A percentile compares a stretch with the other conserved stretches of the same genome.
phyloP scores from a whole-genome alignment of 2,888 invertebrate genomes.

The Cerastis rubricosa region DNA sequence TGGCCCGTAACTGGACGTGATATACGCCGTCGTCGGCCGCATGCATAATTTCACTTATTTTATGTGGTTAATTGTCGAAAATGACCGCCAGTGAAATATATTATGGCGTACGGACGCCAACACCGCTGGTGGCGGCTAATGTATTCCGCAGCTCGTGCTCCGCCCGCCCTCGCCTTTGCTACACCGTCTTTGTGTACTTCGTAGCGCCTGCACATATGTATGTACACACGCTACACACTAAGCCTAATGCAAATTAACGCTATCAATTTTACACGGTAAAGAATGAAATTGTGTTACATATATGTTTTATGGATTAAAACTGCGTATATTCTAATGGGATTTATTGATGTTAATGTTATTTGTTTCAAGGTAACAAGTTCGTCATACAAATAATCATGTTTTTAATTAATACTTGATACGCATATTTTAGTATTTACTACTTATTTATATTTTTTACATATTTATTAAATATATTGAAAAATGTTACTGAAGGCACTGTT shows the following conservation, averaged over 20 bases:
- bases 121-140: constrained; percentile 86
- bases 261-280: constrained; percentile 29
- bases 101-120: constrained; percentile 86
- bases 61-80: constrained; percentile 91
- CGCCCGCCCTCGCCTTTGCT: constrained; percentile 83
- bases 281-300: not conserved
- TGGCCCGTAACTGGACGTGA: constrained; percentile 91
- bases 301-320: not conserved
- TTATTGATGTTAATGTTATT: constrained; percentile 6
- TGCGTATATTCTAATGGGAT: not conserved
- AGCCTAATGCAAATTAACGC: constrained; percentile 67
- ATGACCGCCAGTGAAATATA: constrained; percentile 90
- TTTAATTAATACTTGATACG: constrained; percentile 20
- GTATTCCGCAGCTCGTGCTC: constrained; percentile 86
- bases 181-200: constrained; percentile 78
- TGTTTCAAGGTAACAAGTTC: constrained; percentile 18
- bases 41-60: constrained; percentile 91
- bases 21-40: constrained; percentile 90
- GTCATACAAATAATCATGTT: constrained; percentile 25
- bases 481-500: not conserved
- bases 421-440: not conserved
- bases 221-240: constrained; percentile 61
- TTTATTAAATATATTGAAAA: not conserved
- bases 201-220: constrained; percentile 54
- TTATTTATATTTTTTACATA: not conserved